Base-by-base conservation (phyloP, 2,113 vertebrate species). In the Apodemus sylvaticus region DNA sequence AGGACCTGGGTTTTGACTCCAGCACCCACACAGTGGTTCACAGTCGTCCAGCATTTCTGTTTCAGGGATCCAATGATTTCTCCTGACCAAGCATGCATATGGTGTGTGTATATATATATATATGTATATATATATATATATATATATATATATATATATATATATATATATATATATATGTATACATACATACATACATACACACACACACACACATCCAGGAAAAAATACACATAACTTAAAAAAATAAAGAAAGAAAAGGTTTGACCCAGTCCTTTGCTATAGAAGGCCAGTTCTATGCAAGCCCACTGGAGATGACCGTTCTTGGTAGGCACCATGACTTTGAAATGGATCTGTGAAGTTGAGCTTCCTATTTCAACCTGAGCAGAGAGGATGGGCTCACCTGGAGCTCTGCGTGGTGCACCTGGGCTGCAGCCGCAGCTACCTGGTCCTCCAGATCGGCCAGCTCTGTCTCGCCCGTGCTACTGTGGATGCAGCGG, bases 381-480 rank as follows among this genome's bases (percentile, higher is more conserved):
- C 16, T 24, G 81, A 68, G 31, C 19, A 36, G 12, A 62, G 53
- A 91, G 88, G 31, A 51, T 62, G 16, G 26, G 81, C 97, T 98
- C 97, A 99, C 99, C 99, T 99, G 99, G 76, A 99, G 98, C 97
- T 99, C 99, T 4, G 99, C 99, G 4, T 99, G 99, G 82, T 99
- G 99, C 83, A 99, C 99, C 96, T 99, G 99, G 45, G 99, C 99
- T 0, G 99, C 99, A 2, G 99, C 99, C 0, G 99, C 99, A 89
- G 99, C 99, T 93, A 99, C 99, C 98, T 99, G 99, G 94, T 99
- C 99, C 97, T 99, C 99, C 97, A 99, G 98, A 9, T 99, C 98
- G 0, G 99, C 99, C 97, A 99, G 98, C 90, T 99, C 99, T 0
- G 98, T 99, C 70, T 99, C 99, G 1, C 98, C 98, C 0, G 99